phyloP scores from a whole-genome alignment of 2,113 vertebrate species.

The Crotalus horridus region DNA sequence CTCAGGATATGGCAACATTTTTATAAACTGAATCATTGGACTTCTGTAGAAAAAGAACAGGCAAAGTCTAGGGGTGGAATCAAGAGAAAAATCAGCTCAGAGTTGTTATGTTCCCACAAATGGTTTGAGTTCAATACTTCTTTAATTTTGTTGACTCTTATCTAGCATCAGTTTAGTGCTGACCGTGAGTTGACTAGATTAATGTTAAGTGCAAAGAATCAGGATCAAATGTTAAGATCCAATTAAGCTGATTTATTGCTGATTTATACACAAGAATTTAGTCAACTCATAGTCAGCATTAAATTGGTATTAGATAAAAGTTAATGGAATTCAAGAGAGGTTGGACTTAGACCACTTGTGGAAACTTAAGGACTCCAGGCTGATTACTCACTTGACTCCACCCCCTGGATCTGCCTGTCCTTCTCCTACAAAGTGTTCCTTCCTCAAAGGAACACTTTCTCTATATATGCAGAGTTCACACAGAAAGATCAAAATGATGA shows the following conservation, averaged over 20 bases:
- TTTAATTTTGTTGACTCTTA: not conserved
- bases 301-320: not conserved
- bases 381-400: not conserved
- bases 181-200: not conserved
- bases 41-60: not conserved
- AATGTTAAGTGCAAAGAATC: not conserved
- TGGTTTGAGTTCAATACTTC: not conserved
- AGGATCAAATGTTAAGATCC: not conserved
- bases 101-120: not conserved
- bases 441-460: not conserved
- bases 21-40: not conserved
- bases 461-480: not conserved
- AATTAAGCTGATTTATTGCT: not conserved
- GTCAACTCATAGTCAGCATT: not conserved
- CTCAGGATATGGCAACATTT: not conserved
- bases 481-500: not conserved
- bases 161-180: not conserved
- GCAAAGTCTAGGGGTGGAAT: not conserved
- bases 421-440: not conserved
- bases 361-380: not conserved
- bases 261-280: not conserved
- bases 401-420: not conserved
- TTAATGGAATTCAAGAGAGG: not conserved
- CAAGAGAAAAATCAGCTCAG: not conserved
- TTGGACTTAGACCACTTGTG: not conserved